Percentiles rank a stretch among this genome's conserved stretches.
Evolutionary conservation across 2,888 invertebrate species (phyloP).

Genomic region (Tiliacea citrago): DNA sequence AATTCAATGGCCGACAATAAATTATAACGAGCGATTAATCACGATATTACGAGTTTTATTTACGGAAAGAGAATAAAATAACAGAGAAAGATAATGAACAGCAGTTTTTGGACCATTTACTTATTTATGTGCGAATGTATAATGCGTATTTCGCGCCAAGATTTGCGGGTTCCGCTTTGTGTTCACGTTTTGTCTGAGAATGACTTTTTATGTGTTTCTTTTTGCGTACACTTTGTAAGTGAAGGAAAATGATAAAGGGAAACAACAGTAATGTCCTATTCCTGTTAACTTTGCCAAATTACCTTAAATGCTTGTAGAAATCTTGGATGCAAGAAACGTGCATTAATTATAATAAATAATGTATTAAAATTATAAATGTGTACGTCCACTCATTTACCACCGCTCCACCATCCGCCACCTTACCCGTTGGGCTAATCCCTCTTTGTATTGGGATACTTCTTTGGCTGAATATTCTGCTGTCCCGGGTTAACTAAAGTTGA

Average conservation of each 20-base stretch:
- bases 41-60: conserved; percentile 67
- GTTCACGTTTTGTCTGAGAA: conserved; percentile 39
- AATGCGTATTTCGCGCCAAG: conserved; percentile 59
- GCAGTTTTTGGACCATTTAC: conserved; percentile 67
- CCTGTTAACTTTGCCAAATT: not conserved
- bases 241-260: conserved; percentile 5
- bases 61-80: conserved; percentile 66
- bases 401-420: too few relatives aligned
- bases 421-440: not conserved
- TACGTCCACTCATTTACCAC: not conserved
- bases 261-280: not conserved
- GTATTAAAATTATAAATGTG: too few relatives aligned
- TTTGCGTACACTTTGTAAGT: conserved; percentile 4
- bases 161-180: conserved; percentile 47
- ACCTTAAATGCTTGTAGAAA: not conserved
- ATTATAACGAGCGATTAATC: conserved; percentile 69
- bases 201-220: conserved; percentile 33
- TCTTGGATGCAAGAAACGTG: not conserved
- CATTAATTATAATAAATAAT: too few relatives aligned
- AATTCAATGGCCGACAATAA: conserved; percentile 62
- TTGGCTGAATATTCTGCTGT: not conserved
- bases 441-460: not conserved
- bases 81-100: conserved; percentile 66
- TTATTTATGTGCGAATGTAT: conserved; percentile 66
- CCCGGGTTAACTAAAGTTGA: conserved; percentile 10